phyloP scores from a whole-genome alignment of 2,113 vertebrate species.

The Oostethus manadensis region DNA sequence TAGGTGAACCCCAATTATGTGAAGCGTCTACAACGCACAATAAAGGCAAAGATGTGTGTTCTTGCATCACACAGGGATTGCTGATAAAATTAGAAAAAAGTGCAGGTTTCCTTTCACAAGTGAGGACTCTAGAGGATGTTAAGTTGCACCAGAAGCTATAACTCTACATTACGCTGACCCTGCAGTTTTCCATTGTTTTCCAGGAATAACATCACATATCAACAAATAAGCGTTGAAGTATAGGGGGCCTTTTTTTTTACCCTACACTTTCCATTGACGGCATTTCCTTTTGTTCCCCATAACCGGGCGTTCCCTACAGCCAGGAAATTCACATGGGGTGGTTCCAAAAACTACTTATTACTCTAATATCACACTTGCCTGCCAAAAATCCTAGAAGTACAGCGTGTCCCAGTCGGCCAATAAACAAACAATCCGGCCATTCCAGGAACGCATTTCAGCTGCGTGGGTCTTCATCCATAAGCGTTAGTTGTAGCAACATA shows the following conservation, averaged over 20 bases:
- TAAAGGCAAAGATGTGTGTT: no score
- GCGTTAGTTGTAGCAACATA: not conserved
- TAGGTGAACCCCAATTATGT: no score
- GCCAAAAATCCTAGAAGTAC: conserved; percentile 42
- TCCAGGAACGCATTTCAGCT: conserved; percentile 33
- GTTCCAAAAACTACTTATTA: conserved; percentile 37
- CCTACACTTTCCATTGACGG: conserved; percentile 15
- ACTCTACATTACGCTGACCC: not conserved
- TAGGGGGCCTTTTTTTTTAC: conserved; percentile 12
- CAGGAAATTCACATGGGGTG: conserved; percentile 69
- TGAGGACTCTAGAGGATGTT: no score
- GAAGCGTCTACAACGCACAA: no score
- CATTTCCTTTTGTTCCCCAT: conserved; percentile 66
- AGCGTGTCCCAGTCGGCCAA: conserved; percentile 43
- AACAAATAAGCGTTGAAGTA: not conserved
- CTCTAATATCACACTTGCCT: conserved; percentile 22
- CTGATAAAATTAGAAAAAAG: no score
- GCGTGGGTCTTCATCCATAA: conserved; percentile 4
- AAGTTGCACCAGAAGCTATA: no score
- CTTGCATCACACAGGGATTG: no score
- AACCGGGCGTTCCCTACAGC: conserved; percentile 77
- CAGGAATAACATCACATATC: not conserved
- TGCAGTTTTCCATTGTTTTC: not conserved
- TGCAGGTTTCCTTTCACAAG: no score
- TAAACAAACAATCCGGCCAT: conserved; percentile 46